Base-by-base conservation (phyloP, 2,888 invertebrate species). In the Athalia circularis region DNA sequence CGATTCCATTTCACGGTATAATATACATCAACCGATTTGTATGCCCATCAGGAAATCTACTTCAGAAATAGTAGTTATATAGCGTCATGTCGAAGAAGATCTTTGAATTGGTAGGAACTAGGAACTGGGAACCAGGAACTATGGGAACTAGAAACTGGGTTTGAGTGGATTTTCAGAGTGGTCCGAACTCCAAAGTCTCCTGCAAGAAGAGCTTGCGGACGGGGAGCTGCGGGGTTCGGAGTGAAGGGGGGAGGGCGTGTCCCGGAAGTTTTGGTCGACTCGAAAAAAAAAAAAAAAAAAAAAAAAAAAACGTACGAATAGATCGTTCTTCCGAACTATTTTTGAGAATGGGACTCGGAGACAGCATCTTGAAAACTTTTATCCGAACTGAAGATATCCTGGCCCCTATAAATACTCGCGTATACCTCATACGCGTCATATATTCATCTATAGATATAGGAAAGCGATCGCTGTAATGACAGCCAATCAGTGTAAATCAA, bases 401-500 rank as follows among this genome's bases (percentile, higher is more conserved):
- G 54, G 68, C 68, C 45, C n/a, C 47, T 11, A 11, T 43, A 43
- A 11, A 47, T 29, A 52, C 15, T 13, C 29, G 5, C 11, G 3
- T 5, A 54, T 50, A 29, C 29, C 29, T 29, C n/a, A n/a, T n/a
- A 2, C 29, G 2, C 29, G 29, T 29, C 29, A 29, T 29, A 29
- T 29, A 29, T 29, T 0, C 2, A 29, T 29, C 29, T 29, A 29
- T 29, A 29, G 29, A 29, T 29, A 29, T 29, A 29, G 29, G 2
- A 29, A 29, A 29, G 29, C 29, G 29, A 29, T 29, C 29, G 54
- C 68, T 29, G 9, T 68, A 68, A 68, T 68, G 52, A 52, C n/a
- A n/a, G 68, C 52, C 68, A 68, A 68, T 68, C 54, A 43, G 52
- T 68, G 5, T 6, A 68, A 68, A 68, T 68, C 68, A 68, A 68